Percentiles rank a stretch among this genome's conserved stretches.
Evolutionary conservation across 2,797 vertebrate species (phyloP).

Genomic region (Otolemur crassicaudatus): DNA sequence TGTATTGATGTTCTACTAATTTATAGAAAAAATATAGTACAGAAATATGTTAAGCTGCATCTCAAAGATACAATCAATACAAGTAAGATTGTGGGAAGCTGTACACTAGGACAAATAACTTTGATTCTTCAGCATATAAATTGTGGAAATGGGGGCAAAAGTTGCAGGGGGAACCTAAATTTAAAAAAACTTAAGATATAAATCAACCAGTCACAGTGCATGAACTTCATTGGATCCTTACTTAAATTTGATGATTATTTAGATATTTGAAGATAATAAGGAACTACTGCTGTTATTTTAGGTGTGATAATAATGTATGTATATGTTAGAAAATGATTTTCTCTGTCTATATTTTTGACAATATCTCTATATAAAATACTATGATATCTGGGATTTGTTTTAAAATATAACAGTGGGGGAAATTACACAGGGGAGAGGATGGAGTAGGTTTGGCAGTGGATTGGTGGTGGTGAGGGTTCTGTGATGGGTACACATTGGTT

Average conservation of each 20-base stretch:
- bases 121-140: constrained; percentile 27
- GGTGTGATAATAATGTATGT: background rate
- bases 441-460: background rate
- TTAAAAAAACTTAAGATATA: background rate
- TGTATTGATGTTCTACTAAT: background rate
- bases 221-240: background rate
- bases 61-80: background rate
- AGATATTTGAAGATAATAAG: background rate
- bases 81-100: background rate
- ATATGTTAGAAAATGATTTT: constrained; percentile 3
- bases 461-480: background rate
- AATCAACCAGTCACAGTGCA: background rate
- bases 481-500: background rate
- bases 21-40: background rate
- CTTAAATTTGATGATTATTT: constrained; percentile 42
- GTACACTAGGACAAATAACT: background rate
- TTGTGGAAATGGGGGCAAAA: background rate
- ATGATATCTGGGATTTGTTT: background rate
- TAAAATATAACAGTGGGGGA: background rate
- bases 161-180: background rate
- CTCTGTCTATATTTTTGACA: background rate
- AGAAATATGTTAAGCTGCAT: background rate
- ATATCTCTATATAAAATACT: background rate
- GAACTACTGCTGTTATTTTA: background rate
- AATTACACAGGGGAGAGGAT: background rate